phyloP scores from a whole-genome alignment of 2,888 invertebrate genomes.

The Orchesella flavescens region DNA sequence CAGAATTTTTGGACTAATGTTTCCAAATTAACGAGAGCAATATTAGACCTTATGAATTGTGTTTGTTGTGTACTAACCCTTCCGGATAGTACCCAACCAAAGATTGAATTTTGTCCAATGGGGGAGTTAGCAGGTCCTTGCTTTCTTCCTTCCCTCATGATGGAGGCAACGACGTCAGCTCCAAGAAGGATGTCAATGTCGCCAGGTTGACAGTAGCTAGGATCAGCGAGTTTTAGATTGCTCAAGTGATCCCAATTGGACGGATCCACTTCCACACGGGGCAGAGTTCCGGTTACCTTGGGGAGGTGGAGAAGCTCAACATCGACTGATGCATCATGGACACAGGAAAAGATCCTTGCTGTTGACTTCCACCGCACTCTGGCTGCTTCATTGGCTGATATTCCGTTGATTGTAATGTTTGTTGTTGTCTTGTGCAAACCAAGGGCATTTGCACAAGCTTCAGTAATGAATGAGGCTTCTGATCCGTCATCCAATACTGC shows the following conservation, averaged over 20 bases:
- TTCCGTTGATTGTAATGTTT: neutral
- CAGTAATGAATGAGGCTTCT: conserved; percentile 20
- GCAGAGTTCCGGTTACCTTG: neutral
- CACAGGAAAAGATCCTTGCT: neutral
- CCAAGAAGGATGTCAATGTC: conserved; percentile 33
- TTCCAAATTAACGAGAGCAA: neutral
- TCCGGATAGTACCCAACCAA: conserved; percentile 44
- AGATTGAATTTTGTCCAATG: conserved; percentile 23
- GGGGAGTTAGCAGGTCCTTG: neutral
- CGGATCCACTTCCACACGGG: neutral
- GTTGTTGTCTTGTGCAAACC: neutral
- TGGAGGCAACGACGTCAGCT: neutral
- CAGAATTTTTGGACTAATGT: neutral
- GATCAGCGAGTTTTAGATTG: conserved; percentile 3
- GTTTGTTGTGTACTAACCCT: neutral
- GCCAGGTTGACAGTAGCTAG: neutral
- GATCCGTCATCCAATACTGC: conserved; percentile 44
- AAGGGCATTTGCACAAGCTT: neutral
- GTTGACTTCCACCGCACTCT: neutral
- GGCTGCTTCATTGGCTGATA: neutral
- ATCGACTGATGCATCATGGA: neutral
- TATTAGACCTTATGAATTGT: neutral
- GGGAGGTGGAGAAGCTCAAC: neutral
- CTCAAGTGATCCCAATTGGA: neutral
- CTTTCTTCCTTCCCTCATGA: neutral